Base-by-base conservation (phyloP, 2,888 invertebrate genomes). In the Hofmannophila pseudospretella region DNA sequence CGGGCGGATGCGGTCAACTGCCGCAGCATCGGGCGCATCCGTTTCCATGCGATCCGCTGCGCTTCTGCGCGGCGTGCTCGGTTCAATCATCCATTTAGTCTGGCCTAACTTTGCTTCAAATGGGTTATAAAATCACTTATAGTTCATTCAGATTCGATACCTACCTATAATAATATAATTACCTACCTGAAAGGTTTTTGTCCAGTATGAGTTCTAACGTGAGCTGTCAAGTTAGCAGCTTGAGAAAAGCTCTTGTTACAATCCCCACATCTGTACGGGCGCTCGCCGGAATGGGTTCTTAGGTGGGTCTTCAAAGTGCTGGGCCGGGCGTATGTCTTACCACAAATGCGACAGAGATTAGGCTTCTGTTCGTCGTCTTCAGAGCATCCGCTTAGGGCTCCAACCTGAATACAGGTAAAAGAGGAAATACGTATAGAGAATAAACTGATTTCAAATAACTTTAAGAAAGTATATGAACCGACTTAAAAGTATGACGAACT, bases 71-170 rank as follows among this genome's bases (percentile, higher is more conserved):
- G n/a, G n/a, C n/a, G n/a, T n/a, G n/a, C n/a, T n/a, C n/a, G n/a
- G n/a, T n/a, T n/a, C n/a, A n/a, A n/a, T n/a, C n/a, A n/a, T n/a
- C n/a, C n/a, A n/a, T n/a, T n/a, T n/a, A n/a, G n/a, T n/a, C n/a
- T n/a, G n/a, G n/a, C n/a, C n/a, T n/a, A n/a, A n/a, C n/a, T n/a
- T n/a, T n/a, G n/a, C n/a, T n/a, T n/a, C n/a, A n/a, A n/a, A n/a
- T n/a, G n/a, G n/a, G n/a, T n/a, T n/a, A n/a, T n/a, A n/a, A n/a
- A n/a, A n/a, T n/a, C n/a, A n/a, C n/a, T n/a, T n/a, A n/a, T n/a
- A n/a, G n/a, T n/a, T n/a, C n/a, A n/a, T n/a, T n/a, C 99, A 99
- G 51, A 99, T 96, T 13, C 96, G 96, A 88, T 99, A 99, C 54
- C 94, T 92, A 10, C 9, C 9, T 1, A 27, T 11, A 16, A 16